Conservation (phyloP, 2,797 vertebrate species). For the Melanotaenia maccullochi region DNA sequence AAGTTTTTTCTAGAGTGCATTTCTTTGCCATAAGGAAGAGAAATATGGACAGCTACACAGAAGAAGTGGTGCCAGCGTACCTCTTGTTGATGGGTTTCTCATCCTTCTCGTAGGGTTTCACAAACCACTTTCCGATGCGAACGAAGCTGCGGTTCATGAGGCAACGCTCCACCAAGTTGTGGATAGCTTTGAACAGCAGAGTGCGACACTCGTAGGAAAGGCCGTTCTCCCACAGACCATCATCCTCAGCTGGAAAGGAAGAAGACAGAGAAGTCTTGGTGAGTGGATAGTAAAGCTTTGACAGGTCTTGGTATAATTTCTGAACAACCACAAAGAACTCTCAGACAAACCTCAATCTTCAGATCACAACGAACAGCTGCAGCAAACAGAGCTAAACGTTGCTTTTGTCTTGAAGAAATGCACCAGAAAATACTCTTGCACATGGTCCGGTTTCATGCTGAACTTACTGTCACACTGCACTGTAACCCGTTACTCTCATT, state of each 20-base stretch:
- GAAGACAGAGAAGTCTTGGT: neutral
- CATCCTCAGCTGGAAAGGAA: conserved; percentile 88
- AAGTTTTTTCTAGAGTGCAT: neutral
- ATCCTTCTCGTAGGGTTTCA: conserved; percentile 99
- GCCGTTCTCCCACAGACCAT: conserved; percentile 97
- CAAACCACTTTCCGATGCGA: conserved; percentile 98
- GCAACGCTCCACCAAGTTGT: conserved; percentile 97
- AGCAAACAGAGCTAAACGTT: neutral
- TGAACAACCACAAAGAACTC: conserved; percentile 5
- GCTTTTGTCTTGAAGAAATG: neutral
- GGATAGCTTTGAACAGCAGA: conserved; percentile 98
- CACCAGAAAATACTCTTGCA: conserved; percentile 6
- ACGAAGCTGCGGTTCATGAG: conserved; percentile 97
- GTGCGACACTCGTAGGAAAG: conserved; percentile 99
- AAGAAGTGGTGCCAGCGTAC: conserved; percentile 70
- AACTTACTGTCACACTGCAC: conserved; percentile 14
- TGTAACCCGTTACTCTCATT: no score
- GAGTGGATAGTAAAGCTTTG: neutral
- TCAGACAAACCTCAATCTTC: conserved; percentile 8
- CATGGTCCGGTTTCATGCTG: conserved; percentile 19
- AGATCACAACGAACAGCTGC: conserved; percentile 10
- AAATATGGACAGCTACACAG: neutral
- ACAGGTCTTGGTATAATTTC: conserved; percentile 2
- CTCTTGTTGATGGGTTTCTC: conserved; percentile 99
- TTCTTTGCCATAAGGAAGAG: neutral